Evolutionary conservation across 2,113 vertebrate species (phyloP), one percentile per base, ranked within the genome.

Genomic region (Lampris incognitus): DNA sequence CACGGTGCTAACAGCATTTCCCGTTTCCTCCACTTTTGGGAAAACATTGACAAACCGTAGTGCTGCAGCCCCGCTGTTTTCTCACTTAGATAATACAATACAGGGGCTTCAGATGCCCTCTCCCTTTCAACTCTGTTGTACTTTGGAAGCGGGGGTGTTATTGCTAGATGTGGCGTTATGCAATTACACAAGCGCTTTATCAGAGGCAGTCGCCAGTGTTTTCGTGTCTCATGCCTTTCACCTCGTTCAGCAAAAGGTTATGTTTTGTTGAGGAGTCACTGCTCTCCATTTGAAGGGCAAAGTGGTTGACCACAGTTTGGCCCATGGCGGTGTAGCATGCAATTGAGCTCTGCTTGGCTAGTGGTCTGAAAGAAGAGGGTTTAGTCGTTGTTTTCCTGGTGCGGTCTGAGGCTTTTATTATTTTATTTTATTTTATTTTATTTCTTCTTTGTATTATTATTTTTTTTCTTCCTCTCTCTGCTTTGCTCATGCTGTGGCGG

Each of bases 301-400:
- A 72, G 89, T 63, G 88, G 89, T 93, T 78, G 69, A 91, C 92
- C 88, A 68, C 84, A 81, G 76, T 88, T 90, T 92, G 91, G 91
- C 88, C 52, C 74, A 70, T 74, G 82, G 84, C 88, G 89, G 88
- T 86, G 88, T 91, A 91, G 88, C 88, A 66, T 93, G 91, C 90
- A 86, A 76, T 74, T 82, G 85, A 91, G 90, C 90, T 85, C 85
- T 71, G 76, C 81, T 91, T 92, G 92, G 91, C 87, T 44, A 58
- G 67, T 73, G 81, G 80, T 85, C 78, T 84, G 79, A 89, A 79
- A 86, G 81, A 89, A 92, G 79, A 63, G 83, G 86, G 87, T 91
- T 84, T 72, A 89, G 85, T 71, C 80, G 65, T 80, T 91, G 91
- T 93, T 91, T 93, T 89, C 78, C 88, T 86, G 88, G 63, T 91